Conservation (phyloP, 2,888 invertebrate genomes). For the Sycophila texana region DNA sequence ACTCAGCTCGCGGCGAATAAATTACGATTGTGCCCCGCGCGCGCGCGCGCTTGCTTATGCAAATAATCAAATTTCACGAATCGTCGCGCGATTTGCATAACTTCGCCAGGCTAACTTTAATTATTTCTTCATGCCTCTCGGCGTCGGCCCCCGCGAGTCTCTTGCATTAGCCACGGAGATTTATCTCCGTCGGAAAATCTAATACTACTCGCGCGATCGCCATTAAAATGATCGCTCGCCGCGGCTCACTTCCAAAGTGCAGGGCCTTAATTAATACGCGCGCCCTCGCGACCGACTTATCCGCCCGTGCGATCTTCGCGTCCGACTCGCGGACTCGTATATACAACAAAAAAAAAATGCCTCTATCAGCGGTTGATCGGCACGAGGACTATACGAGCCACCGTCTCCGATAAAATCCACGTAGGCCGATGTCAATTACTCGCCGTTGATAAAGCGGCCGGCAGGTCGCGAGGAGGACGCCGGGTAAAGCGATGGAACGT, state of each 20-base stretch:
- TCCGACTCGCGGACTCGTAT: too few species aligned
- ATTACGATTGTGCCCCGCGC: conserved; percentile 4
- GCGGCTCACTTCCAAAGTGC: neutral
- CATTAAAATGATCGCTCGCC: neutral
- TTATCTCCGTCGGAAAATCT: conserved; percentile 2
- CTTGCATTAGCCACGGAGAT: neutral
- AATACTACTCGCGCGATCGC: too few species aligned
- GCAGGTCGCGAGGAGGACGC: neutral
- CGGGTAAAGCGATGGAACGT: neutral
- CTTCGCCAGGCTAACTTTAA: conserved; percentile 6
- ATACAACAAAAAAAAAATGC: too few species aligned
- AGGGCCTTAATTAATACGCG: too few species aligned
- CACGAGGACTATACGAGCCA: too few species aligned
- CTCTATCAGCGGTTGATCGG: too few species aligned
- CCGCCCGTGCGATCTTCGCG: neutral
- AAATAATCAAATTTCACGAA: conserved; percentile 14
- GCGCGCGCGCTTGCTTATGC: conserved; percentile 9
- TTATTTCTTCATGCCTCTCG: neutral
- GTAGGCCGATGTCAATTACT: conserved; percentile 9
- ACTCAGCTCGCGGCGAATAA: neutral
- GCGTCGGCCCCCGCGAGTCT: neutral
- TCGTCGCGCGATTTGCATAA: conserved; percentile 5
- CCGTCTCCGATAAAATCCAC: too few species aligned
- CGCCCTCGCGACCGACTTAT: too few species aligned
- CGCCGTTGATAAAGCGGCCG: neutral